phyloP scores from a whole-genome alignment of 2,797 vertebrate genomes.

The Clarias pachynema region DNA sequence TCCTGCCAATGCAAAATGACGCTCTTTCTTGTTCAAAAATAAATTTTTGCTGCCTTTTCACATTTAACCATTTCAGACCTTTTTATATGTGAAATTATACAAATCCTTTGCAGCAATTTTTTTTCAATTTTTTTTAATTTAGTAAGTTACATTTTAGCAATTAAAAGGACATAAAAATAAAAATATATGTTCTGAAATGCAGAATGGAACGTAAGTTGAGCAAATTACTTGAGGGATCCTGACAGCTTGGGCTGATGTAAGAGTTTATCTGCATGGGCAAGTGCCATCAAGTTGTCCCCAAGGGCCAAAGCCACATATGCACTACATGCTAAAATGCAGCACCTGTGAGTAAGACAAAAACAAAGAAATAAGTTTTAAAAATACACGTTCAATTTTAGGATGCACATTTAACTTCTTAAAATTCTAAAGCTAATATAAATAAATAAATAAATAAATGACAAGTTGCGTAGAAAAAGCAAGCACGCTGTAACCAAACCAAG shows the following conservation, averaged over 20 bases:
- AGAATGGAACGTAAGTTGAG: slow-evolving; percentile 19
- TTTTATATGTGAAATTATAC: neutral
- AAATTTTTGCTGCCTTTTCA: neutral
- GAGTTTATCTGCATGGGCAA: slow-evolving; percentile 94
- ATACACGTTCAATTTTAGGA: neutral
- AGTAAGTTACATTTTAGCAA: neutral
- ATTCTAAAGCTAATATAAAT: neutral
- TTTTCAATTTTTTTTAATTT: neutral
- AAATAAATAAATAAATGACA: too few species aligned
- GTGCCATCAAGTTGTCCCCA: slow-evolving; percentile 95
- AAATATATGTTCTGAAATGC: slow-evolving; percentile 31
- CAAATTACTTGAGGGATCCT: slow-evolving; percentile 94
- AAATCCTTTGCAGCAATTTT: neutral
- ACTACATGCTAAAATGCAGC: slow-evolving; percentile 94
- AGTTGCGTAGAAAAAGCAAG: neutral
- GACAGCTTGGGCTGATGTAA: slow-evolving; percentile 94
- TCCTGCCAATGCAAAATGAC: neutral
- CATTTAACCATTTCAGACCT: neutral
- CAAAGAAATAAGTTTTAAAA: neutral
- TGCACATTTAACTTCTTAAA: neutral
- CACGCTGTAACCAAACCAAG: neutral
- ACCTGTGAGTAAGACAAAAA: slow-evolving; percentile 71
- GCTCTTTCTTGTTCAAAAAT: neutral
- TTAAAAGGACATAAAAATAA: neutral
- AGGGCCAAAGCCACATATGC: slow-evolving; percentile 92